These are phyloP conservation scores for Drosophila persimilis DNA, from an alignment of 1,140 invertebrate species.

Conservation along the genomic window DNA sequence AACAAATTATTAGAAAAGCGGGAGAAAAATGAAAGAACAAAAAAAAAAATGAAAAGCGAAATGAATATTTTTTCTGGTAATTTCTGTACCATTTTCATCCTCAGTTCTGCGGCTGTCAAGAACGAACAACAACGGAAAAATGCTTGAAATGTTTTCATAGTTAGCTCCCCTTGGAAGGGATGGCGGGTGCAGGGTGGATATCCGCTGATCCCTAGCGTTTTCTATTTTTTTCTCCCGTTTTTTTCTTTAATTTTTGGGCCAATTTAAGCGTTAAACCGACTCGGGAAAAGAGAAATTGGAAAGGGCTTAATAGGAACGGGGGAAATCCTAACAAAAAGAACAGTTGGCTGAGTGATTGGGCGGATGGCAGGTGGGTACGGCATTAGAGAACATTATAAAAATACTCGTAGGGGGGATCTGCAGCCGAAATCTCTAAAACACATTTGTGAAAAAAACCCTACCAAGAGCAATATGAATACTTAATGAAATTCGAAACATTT, in stretches of 20 bases:
- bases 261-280: slow-evolving; percentile 67
- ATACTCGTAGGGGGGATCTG: not conserved
- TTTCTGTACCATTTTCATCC: slow-evolving; percentile 37
- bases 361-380: slow-evolving; percentile 14
- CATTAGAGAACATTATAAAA: too few relatives aligned
- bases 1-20: slow-evolving; percentile 71
- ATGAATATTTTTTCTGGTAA: slow-evolving; percentile 73
- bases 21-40: slow-evolving; percentile 20
- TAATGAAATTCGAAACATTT: too few relatives aligned
- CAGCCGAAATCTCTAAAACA: slow-evolving; percentile 3
- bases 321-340: slow-evolving; percentile 52
- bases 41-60: slow-evolving; percentile 41
- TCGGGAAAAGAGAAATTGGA: not conserved
- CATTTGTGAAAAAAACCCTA: not conserved
- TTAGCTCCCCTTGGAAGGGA: slow-evolving; percentile 39
- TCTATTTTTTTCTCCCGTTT: slow-evolving; percentile 6
- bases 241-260: slow-evolving; percentile 39
- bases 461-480: too few relatives aligned
- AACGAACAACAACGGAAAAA: slow-evolving; percentile 30
- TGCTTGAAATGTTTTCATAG: slow-evolving; percentile 57
- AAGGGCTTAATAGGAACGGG: not conserved
- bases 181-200: slow-evolving; percentile 21
- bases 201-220: slow-evolving; percentile 28
- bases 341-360: slow-evolving; percentile 56
- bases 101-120: slow-evolving; percentile 41